These are phyloP conservation scores for Dastarcus helophoroides DNA, from an alignment of 2,888 invertebrate species.

Conservation along the genomic window DNA sequence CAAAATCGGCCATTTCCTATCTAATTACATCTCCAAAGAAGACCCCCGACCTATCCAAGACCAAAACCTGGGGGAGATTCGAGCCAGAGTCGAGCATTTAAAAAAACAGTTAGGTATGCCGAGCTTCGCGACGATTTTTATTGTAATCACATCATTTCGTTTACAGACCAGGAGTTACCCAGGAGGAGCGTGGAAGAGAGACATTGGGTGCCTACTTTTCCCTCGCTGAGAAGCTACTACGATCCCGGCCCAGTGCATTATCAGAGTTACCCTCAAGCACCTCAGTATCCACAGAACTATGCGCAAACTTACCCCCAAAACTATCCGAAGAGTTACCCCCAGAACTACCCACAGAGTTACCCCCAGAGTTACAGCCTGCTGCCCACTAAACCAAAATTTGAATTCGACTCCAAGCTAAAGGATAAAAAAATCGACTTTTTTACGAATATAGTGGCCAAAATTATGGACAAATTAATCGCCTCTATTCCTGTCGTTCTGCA, in stretches of 20 bases:
- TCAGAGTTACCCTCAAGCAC: too few species aligned
- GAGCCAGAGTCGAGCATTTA: slow-evolving; percentile 19
- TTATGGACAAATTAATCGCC: slow-evolving; percentile 28
- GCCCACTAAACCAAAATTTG: too few species aligned
- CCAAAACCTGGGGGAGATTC: slow-evolving; percentile 15
- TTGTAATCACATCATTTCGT: slow-evolving; percentile 9
- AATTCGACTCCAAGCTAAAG: slow-evolving; percentile 4
- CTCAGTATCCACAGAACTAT: too few species aligned
- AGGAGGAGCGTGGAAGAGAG: too few species aligned
- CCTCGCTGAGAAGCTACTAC: too few species aligned
- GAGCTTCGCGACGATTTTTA: slow-evolving; percentile 6
- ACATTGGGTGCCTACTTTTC: too few species aligned
- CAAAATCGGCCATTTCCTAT: too few species aligned
- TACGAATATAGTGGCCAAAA: slow-evolving; percentile 26
- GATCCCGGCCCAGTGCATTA: too few species aligned
- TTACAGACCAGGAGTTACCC: slow-evolving; percentile 4
- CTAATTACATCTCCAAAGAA: slow-evolving; percentile 3
- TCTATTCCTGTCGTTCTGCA: slow-evolving; percentile 24
- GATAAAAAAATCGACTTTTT: slow-evolving; percentile 20
- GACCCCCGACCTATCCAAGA: neutral
- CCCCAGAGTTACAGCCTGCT: slow-evolving; percentile 1
- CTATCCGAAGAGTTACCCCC: too few species aligned
- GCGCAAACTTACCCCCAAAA: too few species aligned
- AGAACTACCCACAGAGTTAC: too few species aligned
- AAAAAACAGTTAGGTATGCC: slow-evolving; percentile 31